Conservation (phyloP, 2,797 vertebrate species). For the Clarias fuscus region DNA sequence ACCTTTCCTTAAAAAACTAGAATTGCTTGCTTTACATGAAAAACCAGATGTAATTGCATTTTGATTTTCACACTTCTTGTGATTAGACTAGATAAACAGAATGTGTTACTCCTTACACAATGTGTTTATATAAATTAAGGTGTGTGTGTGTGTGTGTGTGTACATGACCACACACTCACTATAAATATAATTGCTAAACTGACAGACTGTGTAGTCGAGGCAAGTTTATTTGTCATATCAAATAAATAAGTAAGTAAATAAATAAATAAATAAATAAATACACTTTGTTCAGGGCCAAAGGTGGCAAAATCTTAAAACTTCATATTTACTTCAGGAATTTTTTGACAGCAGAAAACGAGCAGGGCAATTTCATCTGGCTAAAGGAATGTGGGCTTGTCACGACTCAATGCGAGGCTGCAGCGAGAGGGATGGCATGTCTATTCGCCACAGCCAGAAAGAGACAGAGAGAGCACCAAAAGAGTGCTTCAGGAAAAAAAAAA, state of each 20-base stretch:
- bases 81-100: not conserved
- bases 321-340: slow-evolving; percentile 27
- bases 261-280: not conserved
- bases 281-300: not conserved
- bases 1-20: not conserved
- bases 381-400: slow-evolving; percentile 32
- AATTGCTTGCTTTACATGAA: not conserved
- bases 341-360: slow-evolving; percentile 40
- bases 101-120: not conserved
- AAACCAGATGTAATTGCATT: not conserved
- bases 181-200: too few species aligned
- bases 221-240: not conserved
- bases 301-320: not conserved
- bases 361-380: slow-evolving; percentile 28
- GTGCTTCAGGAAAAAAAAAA: not conserved
- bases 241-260: not conserved
- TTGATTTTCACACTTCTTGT: not conserved
- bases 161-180: not conserved
- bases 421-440: not conserved
- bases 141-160: not conserved
- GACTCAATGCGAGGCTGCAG: slow-evolving; percentile 13
- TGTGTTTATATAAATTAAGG: too few species aligned
- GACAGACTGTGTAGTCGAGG: not conserved
- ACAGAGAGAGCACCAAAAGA: not conserved
- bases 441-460: slow-evolving; percentile 13